Percentiles rank a stretch among this genome's conserved stretches.
Conservation (phyloP, 2,113 vertebrate species). For the Dasyornis broadbenti region DNA sequence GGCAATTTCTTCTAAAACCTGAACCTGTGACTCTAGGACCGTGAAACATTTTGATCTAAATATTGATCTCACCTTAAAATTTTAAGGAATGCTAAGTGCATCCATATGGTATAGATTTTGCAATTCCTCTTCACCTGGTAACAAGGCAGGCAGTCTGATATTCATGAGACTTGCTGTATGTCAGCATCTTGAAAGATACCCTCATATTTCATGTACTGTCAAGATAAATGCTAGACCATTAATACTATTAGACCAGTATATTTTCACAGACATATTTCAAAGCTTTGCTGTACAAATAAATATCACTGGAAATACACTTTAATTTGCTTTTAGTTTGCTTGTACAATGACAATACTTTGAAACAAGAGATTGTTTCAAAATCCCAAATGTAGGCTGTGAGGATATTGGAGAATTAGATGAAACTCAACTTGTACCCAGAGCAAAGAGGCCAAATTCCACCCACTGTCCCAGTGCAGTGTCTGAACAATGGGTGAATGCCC, state of each 20-base stretch:
- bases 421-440: background rate
- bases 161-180: background rate
- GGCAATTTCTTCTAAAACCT: background rate
- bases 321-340: conserved; percentile 2
- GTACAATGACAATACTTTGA: background rate
- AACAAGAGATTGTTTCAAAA: background rate
- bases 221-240: background rate
- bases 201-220: background rate
- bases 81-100: background rate
- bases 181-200: background rate
- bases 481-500: background rate
- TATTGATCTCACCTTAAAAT: background rate
- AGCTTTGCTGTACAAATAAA: background rate
- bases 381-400: background rate
- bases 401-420: background rate
- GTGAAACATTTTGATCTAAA: background rate
- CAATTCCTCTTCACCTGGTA: background rate
- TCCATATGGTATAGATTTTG: background rate
- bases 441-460: background rate
- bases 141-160: background rate
- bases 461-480: rapidly evolving
- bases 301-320: background rate
- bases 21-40: background rate
- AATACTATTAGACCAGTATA: background rate
- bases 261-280: background rate